Evolutionary conservation across 1,140 invertebrate genomes (phyloP), one percentile per base, ranked within the genome.

Genomic region (Lycorma delicatula): DNA sequence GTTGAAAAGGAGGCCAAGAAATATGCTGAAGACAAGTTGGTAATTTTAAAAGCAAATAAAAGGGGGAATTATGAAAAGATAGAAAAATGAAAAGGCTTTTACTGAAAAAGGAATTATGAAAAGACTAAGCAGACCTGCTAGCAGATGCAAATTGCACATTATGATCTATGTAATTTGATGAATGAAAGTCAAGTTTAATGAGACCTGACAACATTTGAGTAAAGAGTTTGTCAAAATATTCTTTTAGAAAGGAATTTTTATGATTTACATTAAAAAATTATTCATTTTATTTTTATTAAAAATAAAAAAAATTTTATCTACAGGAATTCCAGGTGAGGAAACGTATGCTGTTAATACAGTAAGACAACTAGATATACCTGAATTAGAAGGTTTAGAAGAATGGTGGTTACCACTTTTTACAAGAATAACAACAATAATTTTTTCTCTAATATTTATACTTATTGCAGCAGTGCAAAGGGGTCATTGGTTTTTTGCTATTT

Each of bases 361-460:
- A 16, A 28, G 54, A 44, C 29, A 38, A 16, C 26, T 50, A 29
- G 64, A 63, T 7, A 18, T 69, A 16, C 60, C 63, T 22, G 22
- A 60, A 6, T 56, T 70, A n/a, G 69, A 68, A 44, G 62, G 61
- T 22, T 31, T 67, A 18, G 69, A 70, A 48, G 59, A 64, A 38
- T 60, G 63, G 16, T 69, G 64, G 64, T 47, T 63, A 6, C 69
- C 68, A 3, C 38, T 67, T 2, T 11, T 63, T 22, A 31, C 59
- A 7, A 29, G 54, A 18, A 11, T 22, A 1, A 22, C 34, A 11
- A 16, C 58, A 11, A 34, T 61, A n/a, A n/a, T n/a, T 13, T 31
- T 31, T 27, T 53, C 57, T 27, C 2, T 22, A 9, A 4, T 44
- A 3, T 22, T 59, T 9, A 29, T 47, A 20, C 13, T 38, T 7